phyloP scores from a whole-genome alignment of 2,888 invertebrate species.

The Trichopria drosophilae region DNA sequence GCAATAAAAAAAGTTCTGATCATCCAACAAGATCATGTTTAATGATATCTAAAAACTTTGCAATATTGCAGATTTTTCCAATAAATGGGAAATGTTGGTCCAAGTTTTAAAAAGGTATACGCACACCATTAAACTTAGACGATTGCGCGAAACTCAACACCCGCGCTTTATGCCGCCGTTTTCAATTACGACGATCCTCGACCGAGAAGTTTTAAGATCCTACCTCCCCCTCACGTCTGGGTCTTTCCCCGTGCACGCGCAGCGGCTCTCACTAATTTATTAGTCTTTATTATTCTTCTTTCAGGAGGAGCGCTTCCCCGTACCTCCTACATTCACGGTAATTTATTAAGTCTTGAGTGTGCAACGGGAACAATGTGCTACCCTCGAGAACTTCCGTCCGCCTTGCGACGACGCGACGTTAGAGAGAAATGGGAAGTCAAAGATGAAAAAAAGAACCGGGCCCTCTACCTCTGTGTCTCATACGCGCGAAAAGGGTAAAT shows the following conservation, averaged over 20 bases:
- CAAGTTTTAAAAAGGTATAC: too few species aligned
- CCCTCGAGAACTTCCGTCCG: constrained; percentile 27
- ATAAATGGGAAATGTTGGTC: too few species aligned
- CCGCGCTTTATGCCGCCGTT: too few species aligned
- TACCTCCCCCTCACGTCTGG: too few species aligned
- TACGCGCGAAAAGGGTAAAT: constrained; percentile 12
- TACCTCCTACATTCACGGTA: constrained; percentile 30
- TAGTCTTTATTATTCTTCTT: constrained; percentile 33
- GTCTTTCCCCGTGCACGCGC: constrained; percentile 7
- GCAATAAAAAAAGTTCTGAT: too few species aligned
- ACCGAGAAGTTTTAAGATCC: too few species aligned
- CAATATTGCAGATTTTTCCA: too few species aligned
- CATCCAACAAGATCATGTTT: too few species aligned
- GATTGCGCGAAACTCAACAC: too few species aligned
- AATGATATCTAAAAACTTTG: too few species aligned
- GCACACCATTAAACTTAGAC: too few species aligned
- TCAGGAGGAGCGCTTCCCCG: constrained; percentile 12
- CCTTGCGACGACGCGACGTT: constrained; percentile 4
- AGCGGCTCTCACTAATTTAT: constrained; percentile 32
- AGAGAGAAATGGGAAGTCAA: constrained; percentile 22
- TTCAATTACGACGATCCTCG: too few species aligned
- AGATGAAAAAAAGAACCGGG: constrained; percentile 12
- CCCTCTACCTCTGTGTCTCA: constrained; percentile 3
- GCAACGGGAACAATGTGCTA: constrained; percentile 33
- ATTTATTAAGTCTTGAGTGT: constrained; percentile 39